Percentiles rank a stretch among this genome's conserved stretches.
These are phyloP conservation scores for Cynodonichthys magdalenae DNA, from an alignment of 2,797 vertebrate genomes.

Conservation along the genomic window DNA sequence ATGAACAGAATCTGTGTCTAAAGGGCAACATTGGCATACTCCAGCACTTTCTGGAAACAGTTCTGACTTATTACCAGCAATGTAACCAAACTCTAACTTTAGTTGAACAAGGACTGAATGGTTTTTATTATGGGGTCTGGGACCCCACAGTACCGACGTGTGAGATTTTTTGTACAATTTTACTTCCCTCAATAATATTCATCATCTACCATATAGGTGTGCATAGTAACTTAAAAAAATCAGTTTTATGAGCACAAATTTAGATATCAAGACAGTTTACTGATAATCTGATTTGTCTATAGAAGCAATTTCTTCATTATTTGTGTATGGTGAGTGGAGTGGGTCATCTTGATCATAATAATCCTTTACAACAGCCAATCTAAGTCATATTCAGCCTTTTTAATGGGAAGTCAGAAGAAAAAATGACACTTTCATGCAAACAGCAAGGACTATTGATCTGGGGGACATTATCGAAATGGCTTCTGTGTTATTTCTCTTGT, in stretches of 20 bases:
- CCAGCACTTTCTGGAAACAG: no score
- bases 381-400: conserved; percentile 54
- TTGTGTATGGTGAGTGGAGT: conserved; percentile 20
- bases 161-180: no score
- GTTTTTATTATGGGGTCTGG: no score
- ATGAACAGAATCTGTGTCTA: no score
- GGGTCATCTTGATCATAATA: conserved; percentile 37
- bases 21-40: no score
- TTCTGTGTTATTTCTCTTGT: conserved; percentile 63
- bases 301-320: background rate
- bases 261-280: no score
- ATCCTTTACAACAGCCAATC: conserved; percentile 46
- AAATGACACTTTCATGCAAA: conserved; percentile 61
- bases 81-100: no score
- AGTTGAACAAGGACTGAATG: no score
- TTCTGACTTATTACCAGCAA: no score
- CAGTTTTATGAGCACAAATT: no score
- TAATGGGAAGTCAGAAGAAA: conserved; percentile 30
- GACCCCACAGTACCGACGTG: no score
- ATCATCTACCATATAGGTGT: background rate
- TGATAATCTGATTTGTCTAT: no score
- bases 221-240: background rate
- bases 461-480: conserved; percentile 62
- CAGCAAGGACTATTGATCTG: conserved; percentile 68
- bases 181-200: background rate